Evolutionary conservation across 2,797 vertebrate species (phyloP).

Genomic region (Labroides dimidiatus): DNA sequence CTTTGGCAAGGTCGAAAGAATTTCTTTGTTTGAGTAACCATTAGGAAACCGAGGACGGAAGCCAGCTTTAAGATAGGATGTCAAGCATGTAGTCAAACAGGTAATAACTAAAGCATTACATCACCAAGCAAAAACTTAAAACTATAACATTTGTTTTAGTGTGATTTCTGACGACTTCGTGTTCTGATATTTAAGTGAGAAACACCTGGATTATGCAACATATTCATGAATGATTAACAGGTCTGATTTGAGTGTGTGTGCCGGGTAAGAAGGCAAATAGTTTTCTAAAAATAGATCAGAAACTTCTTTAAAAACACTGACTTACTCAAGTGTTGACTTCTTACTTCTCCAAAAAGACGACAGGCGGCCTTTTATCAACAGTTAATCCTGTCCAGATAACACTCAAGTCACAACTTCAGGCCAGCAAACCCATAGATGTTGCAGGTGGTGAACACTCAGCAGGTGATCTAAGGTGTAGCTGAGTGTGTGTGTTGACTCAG

Average conservation of each 20-base stretch:
- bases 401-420: slow-evolving; percentile 27
- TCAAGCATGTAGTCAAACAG: slow-evolving; percentile 73
- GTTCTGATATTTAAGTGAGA: slow-evolving; percentile 7
- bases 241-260: not conserved
- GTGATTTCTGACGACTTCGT: not conserved
- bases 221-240: slow-evolving; percentile 19
- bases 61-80: slow-evolving; percentile 10
- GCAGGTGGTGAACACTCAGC: slow-evolving; percentile 29
- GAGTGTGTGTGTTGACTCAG: slow-evolving; percentile 33
- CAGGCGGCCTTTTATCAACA: not conserved
- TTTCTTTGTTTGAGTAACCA: slow-evolving; percentile 22
- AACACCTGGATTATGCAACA: slow-evolving; percentile 27
- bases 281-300: slow-evolving; percentile 10
- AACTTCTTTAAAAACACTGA: not conserved
- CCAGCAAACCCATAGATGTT: slow-evolving; percentile 14
- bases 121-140: slow-evolving; percentile 10
- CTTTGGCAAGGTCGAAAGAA: not conserved
- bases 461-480: slow-evolving; percentile 62
- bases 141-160: slow-evolving; percentile 6
- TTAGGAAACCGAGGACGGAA: slow-evolving; percentile 6
- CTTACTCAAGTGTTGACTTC: slow-evolving; percentile 8
- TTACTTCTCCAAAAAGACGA: slow-evolving; percentile 58
- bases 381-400: slow-evolving; percentile 9
- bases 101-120: slow-evolving; percentile 50
- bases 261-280: not conserved